Base-by-base conservation (phyloP, 1,140 invertebrate species). In the Cyrtorhinus lividipennis region DNA sequence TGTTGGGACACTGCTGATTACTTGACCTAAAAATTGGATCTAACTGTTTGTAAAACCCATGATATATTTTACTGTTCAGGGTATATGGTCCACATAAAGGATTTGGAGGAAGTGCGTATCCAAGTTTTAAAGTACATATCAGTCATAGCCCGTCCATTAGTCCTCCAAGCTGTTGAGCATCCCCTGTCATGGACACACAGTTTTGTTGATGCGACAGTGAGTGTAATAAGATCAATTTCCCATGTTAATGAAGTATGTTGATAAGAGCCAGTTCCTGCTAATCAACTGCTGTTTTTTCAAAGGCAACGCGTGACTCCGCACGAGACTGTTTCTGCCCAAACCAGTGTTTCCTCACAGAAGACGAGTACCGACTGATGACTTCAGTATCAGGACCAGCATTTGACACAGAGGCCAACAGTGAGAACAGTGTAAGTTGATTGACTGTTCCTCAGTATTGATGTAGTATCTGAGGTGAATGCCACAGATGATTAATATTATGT, bases 61-160 rank as follows among this genome's bases (percentile, higher is more conserved):
- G n/a, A n/a, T 44, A 45, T 59, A 66, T 8, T 23, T 22, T 1
- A 27, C 59, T 56, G 1, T 27, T 27, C 70, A 87, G 88, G 94
- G 23, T 95, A 89, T 72, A 95, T 89, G 73, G 86, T 86, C 0
- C 92, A 96, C 71, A 89, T 98, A 24, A 88, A 90, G 60, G 89
- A 90, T 0, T 77, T 95, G 67, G 90, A 95, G 68, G 93, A 98
- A 77, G 92, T 95, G 0, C 83, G 89, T 64, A 91, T 92, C 73
- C 86, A 95, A 73, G 93, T 97, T 23, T 76, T 95, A 63, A 90
- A 92, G 71, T 95, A 95, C 73, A 88, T 95, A 59, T 84, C 88
- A 15, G 88, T 95, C 0, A 88, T 95, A 67, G 90, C 91, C 2
- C 79, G 88, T 45, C 91, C 91, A 0, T 77, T 94, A 72, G 90